Base-by-base conservation (phyloP, 2,888 invertebrate species). In the Reticulitermes lucifugus region DNA sequence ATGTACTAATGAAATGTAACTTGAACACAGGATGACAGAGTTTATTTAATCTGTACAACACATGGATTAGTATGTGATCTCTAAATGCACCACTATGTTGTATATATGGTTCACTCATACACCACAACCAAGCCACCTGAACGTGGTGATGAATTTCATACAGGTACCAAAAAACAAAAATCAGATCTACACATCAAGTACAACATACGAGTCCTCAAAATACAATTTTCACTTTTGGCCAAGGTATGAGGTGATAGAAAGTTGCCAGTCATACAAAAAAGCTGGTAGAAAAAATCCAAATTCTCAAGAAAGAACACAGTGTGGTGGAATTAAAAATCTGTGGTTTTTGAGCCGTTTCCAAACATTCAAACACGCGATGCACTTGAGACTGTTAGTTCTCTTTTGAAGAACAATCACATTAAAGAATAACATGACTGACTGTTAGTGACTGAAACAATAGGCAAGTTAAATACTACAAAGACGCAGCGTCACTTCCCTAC, bases 1-100 rank as follows among this genome's bases (percentile, higher is more conserved):
- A 90, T 86, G 84, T 55, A 84, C 86, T 86, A 83, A 84, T 85
- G 75, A 84, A 85, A 85, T 59, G 75, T 85, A 80, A 81, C 25
- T 81, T 81, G 85, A 86, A 86, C 86, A 86, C 84, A 84, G 84
- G 84, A 79, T 85, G 85, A 86, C 82, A 84, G 84, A 83, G 83
- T 84, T 55, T 81, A 41, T 84, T 77, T 59, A 65, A 83, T 77
- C 85, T 84, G 85, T 86, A 86, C 85, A 86, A 43, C 43, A 65
- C 70, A 81, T 84, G 77, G 73, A 86, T 84, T 86, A 83, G 75
- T 83, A 25, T 82, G 9, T 77, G 77, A 75, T 60, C 84, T 83
- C 83, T 84, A 84, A 83, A 84, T 84, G 79, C 84, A 84, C 81
- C 81, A 81, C 79, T 79, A 51, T 79, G 79, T 59, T 79, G 59